These are phyloP conservation scores for Syrmaticus mikado DNA, from an alignment of 2,113 vertebrate genomes.

Conservation along the genomic window DNA sequence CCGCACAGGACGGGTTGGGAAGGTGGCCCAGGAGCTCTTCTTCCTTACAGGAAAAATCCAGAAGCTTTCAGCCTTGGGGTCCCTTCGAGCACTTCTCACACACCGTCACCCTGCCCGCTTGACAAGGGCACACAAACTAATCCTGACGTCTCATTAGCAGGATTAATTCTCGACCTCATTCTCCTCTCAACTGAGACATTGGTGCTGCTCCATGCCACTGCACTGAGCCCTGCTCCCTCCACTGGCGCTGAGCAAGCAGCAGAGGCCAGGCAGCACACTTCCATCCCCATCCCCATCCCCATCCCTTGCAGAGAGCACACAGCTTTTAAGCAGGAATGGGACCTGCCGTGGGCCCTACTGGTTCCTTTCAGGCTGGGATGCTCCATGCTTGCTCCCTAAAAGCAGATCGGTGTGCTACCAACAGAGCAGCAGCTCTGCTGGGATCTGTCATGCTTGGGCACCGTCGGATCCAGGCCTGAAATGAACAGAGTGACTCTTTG, in stretches of 20 bases:
- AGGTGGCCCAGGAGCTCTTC: neutral
- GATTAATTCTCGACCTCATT: neutral
- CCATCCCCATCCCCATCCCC: neutral
- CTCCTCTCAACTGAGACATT: neutral
- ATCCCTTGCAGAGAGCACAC: rapidly evolving
- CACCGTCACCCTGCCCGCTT: neutral
- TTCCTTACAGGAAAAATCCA: neutral
- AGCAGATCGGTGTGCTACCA: too few species aligned
- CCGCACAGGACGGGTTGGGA: rapidly evolving
- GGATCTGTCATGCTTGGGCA: too few species aligned
- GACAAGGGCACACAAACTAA: slow-evolving; percentile 52
- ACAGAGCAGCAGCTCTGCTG: too few species aligned
- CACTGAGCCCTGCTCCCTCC: rapidly evolving
- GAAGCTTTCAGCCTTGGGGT: neutral
- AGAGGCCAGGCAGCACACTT: neutral
- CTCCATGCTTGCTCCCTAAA: too few species aligned
- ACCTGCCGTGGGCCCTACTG: rapidly evolving
- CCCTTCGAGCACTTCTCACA: neutral
- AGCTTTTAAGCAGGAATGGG: neutral
- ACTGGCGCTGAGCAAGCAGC: neutral
- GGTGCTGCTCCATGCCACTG: neutral
- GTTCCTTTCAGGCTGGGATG: neutral
- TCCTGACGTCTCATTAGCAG: slow-evolving; percentile 46
- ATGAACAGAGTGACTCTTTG: too few species aligned
- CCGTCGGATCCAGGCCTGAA: too few species aligned